Evolutionary conservation across 1,140 invertebrate species (phyloP).

Genomic region (Drosophila rufa): DNA sequence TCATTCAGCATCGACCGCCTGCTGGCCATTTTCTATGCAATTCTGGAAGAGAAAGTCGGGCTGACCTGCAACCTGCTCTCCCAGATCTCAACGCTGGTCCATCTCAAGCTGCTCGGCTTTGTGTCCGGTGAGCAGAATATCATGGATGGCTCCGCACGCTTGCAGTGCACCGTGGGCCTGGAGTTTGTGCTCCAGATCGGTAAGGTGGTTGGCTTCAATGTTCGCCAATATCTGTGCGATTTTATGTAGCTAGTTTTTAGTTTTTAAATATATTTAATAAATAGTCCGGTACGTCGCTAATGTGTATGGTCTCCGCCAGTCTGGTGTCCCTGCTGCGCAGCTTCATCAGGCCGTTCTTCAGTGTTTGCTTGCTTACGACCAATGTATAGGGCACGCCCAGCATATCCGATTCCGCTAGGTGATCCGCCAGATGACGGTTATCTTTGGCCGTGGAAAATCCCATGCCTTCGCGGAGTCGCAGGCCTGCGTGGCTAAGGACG

Average conservation of each 20-base stretch:
- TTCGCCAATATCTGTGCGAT: slow-evolving; percentile 91
- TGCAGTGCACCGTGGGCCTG: slow-evolving; percentile 91
- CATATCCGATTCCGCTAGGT: slow-evolving; percentile 82
- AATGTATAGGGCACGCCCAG: slow-evolving; percentile 86
- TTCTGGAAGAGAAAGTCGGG: slow-evolving; percentile 93
- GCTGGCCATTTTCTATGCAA: slow-evolving; percentile 96
- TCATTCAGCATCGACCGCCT: slow-evolving; percentile 93
- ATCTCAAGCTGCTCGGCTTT: slow-evolving; percentile 88
- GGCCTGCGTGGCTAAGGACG: slow-evolving; percentile 86
- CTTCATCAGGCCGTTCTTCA: slow-evolving; percentile 90
- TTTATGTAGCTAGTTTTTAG: slow-evolving; percentile 86
- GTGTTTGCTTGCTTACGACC: slow-evolving; percentile 88
- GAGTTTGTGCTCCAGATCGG: slow-evolving; percentile 90
- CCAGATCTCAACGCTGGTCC: slow-evolving; percentile 91
- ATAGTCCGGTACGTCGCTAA: slow-evolving; percentile 79
- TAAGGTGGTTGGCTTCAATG: slow-evolving; percentile 90
- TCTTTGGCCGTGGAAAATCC: slow-evolving; percentile 19
- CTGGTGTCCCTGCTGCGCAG: slow-evolving; percentile 91
- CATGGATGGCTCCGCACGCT: slow-evolving; percentile 88
- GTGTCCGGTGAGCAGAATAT: slow-evolving; percentile 88
- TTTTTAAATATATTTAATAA: slow-evolving; percentile 79
- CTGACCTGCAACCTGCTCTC: slow-evolving; percentile 93
- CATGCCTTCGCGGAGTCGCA: slow-evolving; percentile 70
- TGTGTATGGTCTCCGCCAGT: slow-evolving; percentile 85
- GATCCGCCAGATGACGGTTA: slow-evolving; percentile 25